These are phyloP conservation scores for Greenwoodochromis staneri DNA, from an alignment of 2,113 vertebrate genomes.

Conservation along the genomic window DNA sequence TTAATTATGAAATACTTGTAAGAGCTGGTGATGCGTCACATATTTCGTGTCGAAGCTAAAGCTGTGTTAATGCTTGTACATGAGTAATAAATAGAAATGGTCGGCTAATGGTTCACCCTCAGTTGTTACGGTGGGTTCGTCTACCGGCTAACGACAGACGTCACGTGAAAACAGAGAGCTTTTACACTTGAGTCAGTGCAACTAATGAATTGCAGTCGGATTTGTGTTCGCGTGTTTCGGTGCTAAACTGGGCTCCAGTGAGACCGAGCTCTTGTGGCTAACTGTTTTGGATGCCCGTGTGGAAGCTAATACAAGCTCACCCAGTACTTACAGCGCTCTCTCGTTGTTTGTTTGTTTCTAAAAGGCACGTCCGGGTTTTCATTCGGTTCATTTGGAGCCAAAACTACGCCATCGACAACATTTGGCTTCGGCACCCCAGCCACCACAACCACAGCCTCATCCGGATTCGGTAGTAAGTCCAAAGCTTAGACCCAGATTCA, in stretches of 20 bases:
- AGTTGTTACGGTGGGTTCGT: background rate
- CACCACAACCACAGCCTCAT: slow-evolving; percentile 64
- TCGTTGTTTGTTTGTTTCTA: background rate
- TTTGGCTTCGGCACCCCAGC: slow-evolving; percentile 72
- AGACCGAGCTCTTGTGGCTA: background rate
- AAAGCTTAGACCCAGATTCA: background rate
- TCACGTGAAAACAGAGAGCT: background rate
- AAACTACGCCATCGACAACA: slow-evolving; percentile 69
- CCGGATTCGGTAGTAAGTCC: slow-evolving; percentile 78
- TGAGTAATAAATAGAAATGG: background rate
- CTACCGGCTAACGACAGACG: background rate
- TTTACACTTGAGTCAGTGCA: background rate
- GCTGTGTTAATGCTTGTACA: no score
- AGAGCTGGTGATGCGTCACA: fast-evolving
- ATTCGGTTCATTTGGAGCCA: slow-evolving; percentile 75
- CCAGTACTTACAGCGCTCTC: background rate
- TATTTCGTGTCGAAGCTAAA: fast-evolving
- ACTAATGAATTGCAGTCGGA: background rate
- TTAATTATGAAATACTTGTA: background rate
- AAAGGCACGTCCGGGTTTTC: slow-evolving; percentile 72
- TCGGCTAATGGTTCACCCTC: background rate
- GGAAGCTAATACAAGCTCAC: background rate
- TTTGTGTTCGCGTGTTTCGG: background rate
- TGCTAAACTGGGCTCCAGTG: background rate
- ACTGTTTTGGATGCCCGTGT: background rate